phyloP scores from a whole-genome alignment of 2,113 vertebrate species.

The Nerophis lumbriciformis region DNA sequence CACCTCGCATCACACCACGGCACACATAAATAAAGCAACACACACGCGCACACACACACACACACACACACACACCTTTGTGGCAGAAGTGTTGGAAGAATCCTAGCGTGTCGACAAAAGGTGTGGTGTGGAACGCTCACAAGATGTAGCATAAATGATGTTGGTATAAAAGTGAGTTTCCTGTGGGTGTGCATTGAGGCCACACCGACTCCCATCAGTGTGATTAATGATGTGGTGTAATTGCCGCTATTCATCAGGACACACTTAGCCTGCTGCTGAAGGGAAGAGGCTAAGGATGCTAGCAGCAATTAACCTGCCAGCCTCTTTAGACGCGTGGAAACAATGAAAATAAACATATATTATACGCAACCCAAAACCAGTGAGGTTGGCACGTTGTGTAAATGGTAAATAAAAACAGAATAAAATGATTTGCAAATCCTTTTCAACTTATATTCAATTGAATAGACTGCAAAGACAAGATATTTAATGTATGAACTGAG shows the following conservation, averaged over 20 bases:
- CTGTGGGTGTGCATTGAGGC: slow-evolving; percentile 5
- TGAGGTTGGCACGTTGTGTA: too few relatives aligned
- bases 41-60: background rate
- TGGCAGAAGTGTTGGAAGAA: slow-evolving; percentile 37
- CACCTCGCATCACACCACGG: background rate
- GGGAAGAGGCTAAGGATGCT: slow-evolving; percentile 10
- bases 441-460: too few relatives aligned
- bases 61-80: slow-evolving; percentile 1
- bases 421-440: too few relatives aligned
- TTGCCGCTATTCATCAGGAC: slow-evolving; percentile 46
- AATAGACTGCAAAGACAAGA: too few relatives aligned
- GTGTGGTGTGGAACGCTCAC: slow-evolving; percentile 17
- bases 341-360: background rate
- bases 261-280: slow-evolving; percentile 20
- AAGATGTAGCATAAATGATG: too few relatives aligned
- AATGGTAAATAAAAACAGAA: too few relatives aligned
- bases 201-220: slow-evolving; percentile 14
- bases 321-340: background rate
- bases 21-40: slow-evolving; percentile 14
- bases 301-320: background rate
- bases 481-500: too few relatives aligned
- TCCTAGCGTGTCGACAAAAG: slow-evolving; percentile 31
- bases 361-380: too few relatives aligned
- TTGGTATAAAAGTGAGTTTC: background rate
- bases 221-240: slow-evolving; percentile 35